Evolutionary conservation across 2,113 vertebrate genomes (phyloP).

Genomic region (Fregetta grallaria): DNA sequence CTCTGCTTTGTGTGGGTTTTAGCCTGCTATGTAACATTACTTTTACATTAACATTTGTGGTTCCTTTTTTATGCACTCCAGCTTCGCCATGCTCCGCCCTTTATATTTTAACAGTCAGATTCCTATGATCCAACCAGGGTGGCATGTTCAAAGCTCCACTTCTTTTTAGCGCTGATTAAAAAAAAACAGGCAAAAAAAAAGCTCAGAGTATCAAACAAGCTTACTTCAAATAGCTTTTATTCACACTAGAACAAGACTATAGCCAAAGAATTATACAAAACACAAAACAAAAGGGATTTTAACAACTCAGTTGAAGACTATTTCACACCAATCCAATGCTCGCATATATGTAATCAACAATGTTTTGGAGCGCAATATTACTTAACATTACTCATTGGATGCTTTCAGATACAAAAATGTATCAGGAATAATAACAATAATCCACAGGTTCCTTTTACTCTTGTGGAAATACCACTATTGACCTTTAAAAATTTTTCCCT

Average conservation of each 20-base stretch:
- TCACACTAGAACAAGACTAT: conserved; percentile 73
- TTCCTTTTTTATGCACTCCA: conserved; percentile 62
- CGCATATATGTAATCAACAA: conserved; percentile 59
- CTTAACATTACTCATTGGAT: conserved; percentile 42
- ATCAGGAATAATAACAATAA: conserved; percentile 64
- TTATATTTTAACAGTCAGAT: conserved; percentile 56
- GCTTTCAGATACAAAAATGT: conserved; percentile 72
- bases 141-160: conserved; percentile 55
- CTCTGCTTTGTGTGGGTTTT: conserved; percentile 56
- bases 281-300: conserved; percentile 66
- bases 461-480: conserved; percentile 33
- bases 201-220: conserved; percentile 27
- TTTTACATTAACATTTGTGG: conserved; percentile 65
- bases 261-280: conserved; percentile 79
- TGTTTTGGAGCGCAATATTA: conserved; percentile 49
- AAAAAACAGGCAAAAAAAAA: not conserved
- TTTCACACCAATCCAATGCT: conserved; percentile 50
- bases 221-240: conserved; percentile 80
- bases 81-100: conserved; percentile 27
- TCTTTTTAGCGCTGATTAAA: not conserved
- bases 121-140: conserved; percentile 57
- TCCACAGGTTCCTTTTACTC: conserved; percentile 33
- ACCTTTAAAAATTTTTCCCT: conserved; percentile 60
- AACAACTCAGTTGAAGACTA: conserved; percentile 49
- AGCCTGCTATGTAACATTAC: conserved; percentile 53